phyloP scores from a whole-genome alignment of 2,113 vertebrate genomes.

The Prolemur simus region DNA sequence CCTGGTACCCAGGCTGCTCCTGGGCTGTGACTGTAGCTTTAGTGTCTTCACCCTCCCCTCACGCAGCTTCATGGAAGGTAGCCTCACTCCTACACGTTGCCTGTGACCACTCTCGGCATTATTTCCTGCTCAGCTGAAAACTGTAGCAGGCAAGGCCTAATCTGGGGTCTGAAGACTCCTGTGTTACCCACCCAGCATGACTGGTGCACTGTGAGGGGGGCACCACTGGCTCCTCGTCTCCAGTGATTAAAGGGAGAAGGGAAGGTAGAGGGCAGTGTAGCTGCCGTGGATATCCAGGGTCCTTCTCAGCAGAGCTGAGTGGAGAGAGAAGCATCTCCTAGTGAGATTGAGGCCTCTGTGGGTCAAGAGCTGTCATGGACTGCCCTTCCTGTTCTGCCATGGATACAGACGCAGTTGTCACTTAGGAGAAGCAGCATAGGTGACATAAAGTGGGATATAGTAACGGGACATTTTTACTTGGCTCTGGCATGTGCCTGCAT shows the following conservation, averaged over 20 bases:
- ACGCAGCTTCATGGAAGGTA: background rate
- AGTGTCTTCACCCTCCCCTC: background rate
- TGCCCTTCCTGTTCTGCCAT: background rate
- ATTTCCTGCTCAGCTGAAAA: background rate
- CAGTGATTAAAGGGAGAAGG: background rate
- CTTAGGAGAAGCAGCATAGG: no score
- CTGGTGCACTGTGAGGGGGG: background rate
- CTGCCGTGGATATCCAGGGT: background rate
- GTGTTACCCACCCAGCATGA: no score
- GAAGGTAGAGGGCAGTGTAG: background rate
- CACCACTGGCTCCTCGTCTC: background rate
- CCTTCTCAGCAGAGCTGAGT: background rate
- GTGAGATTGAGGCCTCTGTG: background rate
- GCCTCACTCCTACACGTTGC: background rate
- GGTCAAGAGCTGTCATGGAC: background rate
- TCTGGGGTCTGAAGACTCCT: background rate
- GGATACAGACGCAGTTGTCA: background rate
- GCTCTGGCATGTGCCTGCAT: background rate
- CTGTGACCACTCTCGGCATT: background rate
- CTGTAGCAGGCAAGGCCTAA: background rate
- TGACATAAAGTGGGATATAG: background rate
- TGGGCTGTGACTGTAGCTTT: background rate
- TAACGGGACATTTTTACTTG: background rate
- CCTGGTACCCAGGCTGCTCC: background rate
- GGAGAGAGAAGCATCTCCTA: background rate